A percentile compares a stretch with the other conserved stretches of the same genome.
Conservation (phyloP, 35 echinoderm and acorn worm species). For the Apostichopus californicus region DNA sequence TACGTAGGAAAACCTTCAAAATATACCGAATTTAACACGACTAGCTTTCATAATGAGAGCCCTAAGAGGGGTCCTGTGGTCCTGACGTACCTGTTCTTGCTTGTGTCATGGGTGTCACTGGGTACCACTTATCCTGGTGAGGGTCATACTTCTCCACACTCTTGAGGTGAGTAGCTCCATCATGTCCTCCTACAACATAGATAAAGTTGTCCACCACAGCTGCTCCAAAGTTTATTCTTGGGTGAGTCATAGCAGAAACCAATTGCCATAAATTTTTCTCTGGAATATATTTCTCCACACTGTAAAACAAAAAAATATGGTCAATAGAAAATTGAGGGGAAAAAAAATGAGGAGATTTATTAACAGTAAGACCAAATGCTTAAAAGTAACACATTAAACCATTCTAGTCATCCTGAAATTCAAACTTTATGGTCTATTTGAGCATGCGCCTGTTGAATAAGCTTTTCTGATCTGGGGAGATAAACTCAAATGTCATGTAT, state of each 20-base stretch:
- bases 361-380: no score
- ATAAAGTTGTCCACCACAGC: conserved; percentile 84
- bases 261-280: conserved; percentile 80
- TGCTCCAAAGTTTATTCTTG: conserved; percentile 93
- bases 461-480: no score
- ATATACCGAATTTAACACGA: no score
- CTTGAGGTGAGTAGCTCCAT: conserved; percentile 81
- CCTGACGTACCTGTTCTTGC: conserved; percentile 45
- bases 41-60: no score
- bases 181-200: conserved; percentile 96
- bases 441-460: no score
- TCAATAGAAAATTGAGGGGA: no score
- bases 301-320: conserved; percentile 38
- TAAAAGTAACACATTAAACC: no score
- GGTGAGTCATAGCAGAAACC: conserved; percentile 86
- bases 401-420: no score
- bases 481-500: no score
- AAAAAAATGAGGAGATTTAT: not conserved
- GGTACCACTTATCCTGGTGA: conserved; percentile 79
- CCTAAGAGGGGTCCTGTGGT: no score
- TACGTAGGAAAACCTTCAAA: no score
- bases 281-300: conserved; percentile 89
- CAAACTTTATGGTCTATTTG: no score
- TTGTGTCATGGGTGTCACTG: conserved; percentile 71
- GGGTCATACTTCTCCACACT: conserved; percentile 93